Evolutionary conservation across 2,888 invertebrate genomes (phyloP), one percentile per base, ranked within the genome.

Genomic region (Dicyrtoma fusca): DNA sequence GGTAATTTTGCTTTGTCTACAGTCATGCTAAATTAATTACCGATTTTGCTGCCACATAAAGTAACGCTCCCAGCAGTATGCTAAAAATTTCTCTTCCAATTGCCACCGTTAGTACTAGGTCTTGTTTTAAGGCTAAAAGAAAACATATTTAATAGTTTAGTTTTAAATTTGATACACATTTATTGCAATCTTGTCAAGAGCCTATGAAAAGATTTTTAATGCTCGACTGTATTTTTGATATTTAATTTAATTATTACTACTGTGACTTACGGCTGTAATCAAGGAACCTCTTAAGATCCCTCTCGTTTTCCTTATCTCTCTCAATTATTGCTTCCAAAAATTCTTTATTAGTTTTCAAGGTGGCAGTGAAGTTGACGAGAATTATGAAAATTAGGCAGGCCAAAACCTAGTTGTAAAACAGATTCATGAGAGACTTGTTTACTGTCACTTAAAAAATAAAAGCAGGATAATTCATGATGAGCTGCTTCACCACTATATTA

Each of bases 241-340:
- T n/a, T n/a, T 63, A 47, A 26, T 61, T 19, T n/a, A n/a, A n/a
- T n/a, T 17, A 21, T 17, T 63, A 34, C 34, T 34, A 34, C 34
- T 5, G 34, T 34, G 11, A 13, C 77, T 75, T 76, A 80, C 80
- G 74, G 72, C 79, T 78, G 70, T 78, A 80, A 13, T 71, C 71
- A n/a, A 80, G 72, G 57, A 80, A 73, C 74, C 75, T 75, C 1
- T 59, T 75, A 64, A 80, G 68, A 59, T 80, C 80, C 62, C 75
- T 68, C 26, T 75, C 71, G 44, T 78, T 77, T 21, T 78, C 77
- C 23, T 77, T 76, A n/a, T 79, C 75, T 42, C 75, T 75, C 1
- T 77, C 74, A 17, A 77, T 72, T 17, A 74, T 75, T 51, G 70
- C 59, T 51, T 74, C 49, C 23, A 80, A 72, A 5, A 79, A 59